Conservation (phyloP, 1,140 invertebrate species). For the Bombus terrestris region DNA sequence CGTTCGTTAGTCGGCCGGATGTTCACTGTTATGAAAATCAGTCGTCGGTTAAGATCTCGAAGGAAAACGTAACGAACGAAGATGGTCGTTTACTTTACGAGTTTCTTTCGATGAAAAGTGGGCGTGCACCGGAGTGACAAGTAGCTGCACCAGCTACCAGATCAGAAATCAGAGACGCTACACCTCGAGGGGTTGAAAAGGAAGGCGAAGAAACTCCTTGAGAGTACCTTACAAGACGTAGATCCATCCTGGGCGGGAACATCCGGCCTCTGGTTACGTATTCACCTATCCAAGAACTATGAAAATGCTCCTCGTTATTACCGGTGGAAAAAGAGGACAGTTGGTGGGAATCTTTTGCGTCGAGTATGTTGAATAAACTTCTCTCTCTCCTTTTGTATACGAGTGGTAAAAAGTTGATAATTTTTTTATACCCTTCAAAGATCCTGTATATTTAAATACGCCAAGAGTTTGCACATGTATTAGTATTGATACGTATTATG, state of each 20-base stretch:
- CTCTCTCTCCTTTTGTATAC: background rate
- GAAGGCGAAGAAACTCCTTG: constrained; percentile 65
- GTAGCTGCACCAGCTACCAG: constrained; percentile 79
- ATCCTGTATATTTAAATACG: background rate
- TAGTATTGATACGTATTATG: no score
- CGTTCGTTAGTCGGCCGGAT: constrained; percentile 81
- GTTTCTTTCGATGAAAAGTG: constrained; percentile 49
- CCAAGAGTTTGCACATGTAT: no score
- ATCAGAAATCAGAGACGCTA: constrained; percentile 82
- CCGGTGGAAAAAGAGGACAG: constrained; percentile 34
- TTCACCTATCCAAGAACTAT: constrained; percentile 68
- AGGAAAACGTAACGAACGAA: constrained; percentile 75
- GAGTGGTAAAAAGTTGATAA: constrained; percentile 4
- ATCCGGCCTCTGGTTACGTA: constrained; percentile 81
- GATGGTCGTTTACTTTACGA: constrained; percentile 37
- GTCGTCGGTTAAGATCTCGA: constrained; percentile 52
- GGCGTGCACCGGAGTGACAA: constrained; percentile 73
- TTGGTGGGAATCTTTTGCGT: constrained; percentile 59
- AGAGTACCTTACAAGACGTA: constrained; percentile 74
- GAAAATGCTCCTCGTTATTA: constrained; percentile 59
- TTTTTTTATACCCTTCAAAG: background rate
- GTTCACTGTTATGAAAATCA: constrained; percentile 80
- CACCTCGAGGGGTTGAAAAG: constrained; percentile 68
- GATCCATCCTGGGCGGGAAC: constrained; percentile 81
- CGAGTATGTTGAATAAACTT: constrained; percentile 20